Base-by-base conservation (phyloP, 2,888 invertebrate genomes). In the Cryptophagus acutangulus region DNA sequence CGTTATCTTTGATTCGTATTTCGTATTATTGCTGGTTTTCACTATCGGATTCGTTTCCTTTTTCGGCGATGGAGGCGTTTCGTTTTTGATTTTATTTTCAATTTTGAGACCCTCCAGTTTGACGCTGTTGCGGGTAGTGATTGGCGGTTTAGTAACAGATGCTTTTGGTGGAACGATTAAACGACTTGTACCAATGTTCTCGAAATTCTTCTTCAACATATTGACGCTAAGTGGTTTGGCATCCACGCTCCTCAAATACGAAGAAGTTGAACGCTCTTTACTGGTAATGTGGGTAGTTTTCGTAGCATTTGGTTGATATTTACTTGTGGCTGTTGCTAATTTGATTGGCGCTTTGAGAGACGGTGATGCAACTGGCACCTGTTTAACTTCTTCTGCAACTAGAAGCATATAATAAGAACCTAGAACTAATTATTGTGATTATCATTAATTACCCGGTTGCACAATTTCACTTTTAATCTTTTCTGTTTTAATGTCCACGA, bases 201-300 rank as follows among this genome's bases (percentile, higher is more conserved):
- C 79, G 51, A 80, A 74, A 29, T 75, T 77, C 50, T 74, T 75
- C 43, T 76, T 71, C 52, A 79, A 73, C 52, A 77, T 78, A 38
- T 73, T 77, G 1, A 79, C 78, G 39, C 65, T 66, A 5, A 65
- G 53, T 6, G 65, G 53, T 50, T 61, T 57, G 24, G 50, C 39
- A 33, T 18, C 17, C 18, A n/a, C n/a, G n/a, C n/a, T n/a, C n/a
- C n/a, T n/a, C n/a, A n/a, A n/a, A n/a, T n/a, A n/a, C n/a, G n/a
- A n/a, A n/a, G n/a, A n/a, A n/a, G 8, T 24, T 24, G 24, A n/a
- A n/a, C 24, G 8, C 24, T 8, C 8, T 8, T 24, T 24, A 8
- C 24, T n/a, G 24, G 8, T 24, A 8, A 24, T 24, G 24, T n/a
- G 24, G 24, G 24, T 8, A 24, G 8, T 8, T 24, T 24, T 8